Evolutionary conservation across 2,797 vertebrate genomes (phyloP), one percentile per base, ranked within the genome.

Genomic region (Lepus townsendii): DNA sequence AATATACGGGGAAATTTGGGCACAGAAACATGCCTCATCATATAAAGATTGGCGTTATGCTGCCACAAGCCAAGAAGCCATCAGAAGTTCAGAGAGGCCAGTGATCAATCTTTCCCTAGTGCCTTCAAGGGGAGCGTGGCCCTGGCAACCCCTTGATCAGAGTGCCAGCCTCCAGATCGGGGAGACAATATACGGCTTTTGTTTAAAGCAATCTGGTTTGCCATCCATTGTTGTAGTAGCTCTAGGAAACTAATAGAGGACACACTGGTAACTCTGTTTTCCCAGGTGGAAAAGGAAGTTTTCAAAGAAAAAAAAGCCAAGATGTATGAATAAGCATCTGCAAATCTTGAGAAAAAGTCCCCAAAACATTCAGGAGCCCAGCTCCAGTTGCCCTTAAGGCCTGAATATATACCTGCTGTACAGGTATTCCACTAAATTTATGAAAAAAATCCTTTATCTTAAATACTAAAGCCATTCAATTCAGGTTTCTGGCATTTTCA

Each of bases 161-260:
- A 38, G 63, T 57, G 14, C 17, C 24, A 47, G 22, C 24, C 30
- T 83, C 78, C 35, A 72, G 77, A 87, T 65, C 1, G 2, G 50
- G 5, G 11, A 86, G 63, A 72, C 38, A 54, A 27, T 60, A 24
- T 2, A 10, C 30, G 77, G 20, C 26, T 50, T 26, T 78, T 80
- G 78, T 85, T 16, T 38, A 7, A 47, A 38, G 17, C 35, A 22
- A 6, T 87, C 63, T 66, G 47, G 69, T 65, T 68, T 82, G 38
- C 24, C 30, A 47, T 10, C 68, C 57, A 60, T 78, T 83, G 91
- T 65, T 87, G 57, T 10, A 50, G 26, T 50, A 65, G 35, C 71
- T 54, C 24, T 24, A 66, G 76, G 63, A 83, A 83, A 91, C 54
- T 71, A 87, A 71, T 22, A 71, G 77, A 82, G 80, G n/a, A 65